These are phyloP conservation scores for Luscinia megarhynchos DNA, from an alignment of 2,797 vertebrate genomes.

Conservation along the genomic window DNA sequence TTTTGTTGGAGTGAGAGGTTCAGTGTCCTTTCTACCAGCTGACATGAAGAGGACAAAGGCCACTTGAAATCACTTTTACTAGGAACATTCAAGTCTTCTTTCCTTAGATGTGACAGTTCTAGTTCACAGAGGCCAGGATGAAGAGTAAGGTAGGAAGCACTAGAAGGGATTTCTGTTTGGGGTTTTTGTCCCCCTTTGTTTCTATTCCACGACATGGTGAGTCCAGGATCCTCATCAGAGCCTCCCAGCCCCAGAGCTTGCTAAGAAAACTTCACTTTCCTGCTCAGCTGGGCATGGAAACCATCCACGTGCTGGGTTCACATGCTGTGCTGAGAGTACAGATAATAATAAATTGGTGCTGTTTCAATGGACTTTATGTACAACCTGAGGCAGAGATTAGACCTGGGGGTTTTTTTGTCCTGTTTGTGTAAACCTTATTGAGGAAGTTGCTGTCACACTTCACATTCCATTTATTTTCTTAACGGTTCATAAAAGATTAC, in stretches of 20 bases:
- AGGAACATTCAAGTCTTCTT: neutral
- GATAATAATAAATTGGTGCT: neutral
- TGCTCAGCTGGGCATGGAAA: neutral
- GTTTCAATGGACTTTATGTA: slow-evolving; percentile 24
- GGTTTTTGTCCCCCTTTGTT: neutral
- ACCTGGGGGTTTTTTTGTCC: neutral
- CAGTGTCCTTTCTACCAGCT: neutral
- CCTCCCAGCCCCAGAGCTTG: neutral
- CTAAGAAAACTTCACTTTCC: neutral
- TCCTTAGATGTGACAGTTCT: neutral
- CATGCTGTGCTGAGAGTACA: neutral
- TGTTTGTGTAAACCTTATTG: slow-evolving; percentile 18
- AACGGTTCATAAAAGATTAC: slow-evolving; percentile 32
- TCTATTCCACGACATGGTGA: neutral
- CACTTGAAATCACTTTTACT: neutral
- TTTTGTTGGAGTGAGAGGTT: neutral
- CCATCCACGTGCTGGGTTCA: neutral
- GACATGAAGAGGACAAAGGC: neutral
- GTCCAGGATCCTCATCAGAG: neutral
- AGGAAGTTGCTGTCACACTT: slow-evolving; percentile 24
- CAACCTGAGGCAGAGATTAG: slow-evolving; percentile 39
- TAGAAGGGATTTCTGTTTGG: neutral
- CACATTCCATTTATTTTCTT: slow-evolving; percentile 48
- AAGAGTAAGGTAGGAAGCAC: neutral
- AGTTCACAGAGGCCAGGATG: neutral